Base-by-base conservation (phyloP, 2,113 vertebrate genomes). In the Archilochus colubris region DNA sequence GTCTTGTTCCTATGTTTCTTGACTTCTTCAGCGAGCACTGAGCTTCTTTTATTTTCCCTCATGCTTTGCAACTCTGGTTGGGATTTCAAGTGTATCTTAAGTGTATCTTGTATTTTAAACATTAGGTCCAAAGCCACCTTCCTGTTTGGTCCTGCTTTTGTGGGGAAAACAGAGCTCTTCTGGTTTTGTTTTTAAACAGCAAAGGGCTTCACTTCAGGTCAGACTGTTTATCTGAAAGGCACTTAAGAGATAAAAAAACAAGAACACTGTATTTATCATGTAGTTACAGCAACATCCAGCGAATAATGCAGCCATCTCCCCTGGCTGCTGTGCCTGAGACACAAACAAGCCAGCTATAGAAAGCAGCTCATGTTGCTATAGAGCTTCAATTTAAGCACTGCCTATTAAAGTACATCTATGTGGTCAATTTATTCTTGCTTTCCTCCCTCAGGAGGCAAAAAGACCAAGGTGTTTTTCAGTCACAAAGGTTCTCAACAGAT, bases 221-320 rank as follows among this genome's bases (percentile, higher is more conserved):
- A 93, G 58, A 33, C 43, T 94, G 63, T 91, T 96, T 95, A 88
- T 97, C 81, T 94, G 91, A 93, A 94, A 94, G 78, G 48, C 80
- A 81, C 86, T 94, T 90, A 57, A 94, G 68, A 88, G 95, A 95
- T 96, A 92, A 91, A 80, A 85, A 96, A 82, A 94, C 92, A 85
- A 96, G 82, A 96, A 94, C 79, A 76, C 89, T 77, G 53, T 80
- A 91, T 97, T 96, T 95, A 97, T 97, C 91, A 94, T 88, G 64
- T 76, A 80, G 85, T 54, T 94, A 38, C 95, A 95, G 88, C 88
- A 95, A 73, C 86, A 94, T 85, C 78, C 72, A 92, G 68, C n/a
- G 33, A 95, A 89, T 95, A 91, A 77, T 92, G 73, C 91, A 36
- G 51, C 80, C 20, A 3, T 80, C 75, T 96, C 93, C 82, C 86